phyloP scores from a whole-genome alignment of 2,113 vertebrate species.

The Eubucco bourcierii region DNA sequence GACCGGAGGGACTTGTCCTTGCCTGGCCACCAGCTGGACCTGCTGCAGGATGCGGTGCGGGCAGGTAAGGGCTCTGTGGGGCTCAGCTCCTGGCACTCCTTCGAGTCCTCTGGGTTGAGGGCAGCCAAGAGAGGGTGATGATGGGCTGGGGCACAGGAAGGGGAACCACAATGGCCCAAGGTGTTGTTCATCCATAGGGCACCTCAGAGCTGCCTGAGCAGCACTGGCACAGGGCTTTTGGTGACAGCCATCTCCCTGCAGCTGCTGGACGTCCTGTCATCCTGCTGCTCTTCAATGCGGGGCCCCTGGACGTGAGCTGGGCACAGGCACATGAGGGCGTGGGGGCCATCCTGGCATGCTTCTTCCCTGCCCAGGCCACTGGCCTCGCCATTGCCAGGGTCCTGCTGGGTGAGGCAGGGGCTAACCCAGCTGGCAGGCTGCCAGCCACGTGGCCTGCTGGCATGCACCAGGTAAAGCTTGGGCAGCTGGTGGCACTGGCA shows the following conservation, averaged over 20 bases:
- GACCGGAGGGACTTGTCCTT: slow-evolving; percentile 56
- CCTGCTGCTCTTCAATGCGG: slow-evolving; percentile 71
- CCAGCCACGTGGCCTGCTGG: slow-evolving; percentile 59
- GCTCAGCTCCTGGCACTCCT: accelerated
- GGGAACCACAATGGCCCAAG: accelerated
- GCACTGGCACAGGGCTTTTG: accelerated
- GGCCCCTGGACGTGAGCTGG: slow-evolving; percentile 70
- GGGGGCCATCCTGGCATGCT: slow-evolving; percentile 68
- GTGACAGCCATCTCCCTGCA: not conserved
- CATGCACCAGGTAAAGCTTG: slow-evolving; percentile 61
- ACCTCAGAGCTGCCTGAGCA: accelerated
- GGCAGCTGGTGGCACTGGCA: accelerated
- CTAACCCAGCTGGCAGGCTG: slow-evolving; percentile 47
- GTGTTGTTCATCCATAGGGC: not conserved
- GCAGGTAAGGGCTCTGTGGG: slow-evolving; percentile 8
- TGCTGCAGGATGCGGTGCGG: slow-evolving; percentile 56
- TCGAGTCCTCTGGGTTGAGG: accelerated
- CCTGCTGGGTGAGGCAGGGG: slow-evolving; percentile 18
- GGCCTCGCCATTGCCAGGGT: slow-evolving; percentile 62
- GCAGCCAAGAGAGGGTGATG: not conserved
- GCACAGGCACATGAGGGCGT: not conserved
- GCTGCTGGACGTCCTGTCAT: slow-evolving; percentile 29
- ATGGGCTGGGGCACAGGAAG: not conserved
- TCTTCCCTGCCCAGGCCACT: slow-evolving; percentile 64
- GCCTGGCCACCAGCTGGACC: slow-evolving; percentile 55